Percentiles rank a stretch among this genome's conserved stretches.
phyloP scores from a whole-genome alignment of 2,113 vertebrate species.

The Ginglymostoma cirratum region DNA sequence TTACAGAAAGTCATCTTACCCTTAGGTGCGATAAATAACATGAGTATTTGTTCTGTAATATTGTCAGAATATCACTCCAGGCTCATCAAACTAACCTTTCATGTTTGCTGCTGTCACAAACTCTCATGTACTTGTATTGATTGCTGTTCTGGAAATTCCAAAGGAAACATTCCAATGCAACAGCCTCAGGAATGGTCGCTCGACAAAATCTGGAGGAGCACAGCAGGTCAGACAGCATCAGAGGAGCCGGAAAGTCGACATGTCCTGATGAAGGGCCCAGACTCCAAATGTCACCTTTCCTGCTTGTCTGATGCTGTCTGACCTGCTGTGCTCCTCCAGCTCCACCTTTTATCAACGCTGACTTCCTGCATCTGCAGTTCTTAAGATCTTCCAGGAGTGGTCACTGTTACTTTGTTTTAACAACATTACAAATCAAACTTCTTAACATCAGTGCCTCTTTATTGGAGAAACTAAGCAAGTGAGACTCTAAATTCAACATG shows the following conservation, averaged over 20 bases:
- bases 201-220: no score
- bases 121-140: neutral
- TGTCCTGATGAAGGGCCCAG: no score
- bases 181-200: neutral
- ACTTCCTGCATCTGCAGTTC: no score
- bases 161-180: constrained; percentile 1
- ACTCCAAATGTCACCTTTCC: no score
- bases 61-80: neutral
- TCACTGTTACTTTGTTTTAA: neutral
- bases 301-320: neutral
- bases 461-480: neutral
- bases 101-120: neutral
- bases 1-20: neutral
- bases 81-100: constrained; percentile 11
- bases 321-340: no score
- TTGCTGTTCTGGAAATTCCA: neutral
- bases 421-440: neutral
- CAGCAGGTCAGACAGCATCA: no score
- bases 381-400: no score
- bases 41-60: neutral
- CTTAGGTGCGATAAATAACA: neutral
- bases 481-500: neutral
- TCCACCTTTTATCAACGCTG: no score
- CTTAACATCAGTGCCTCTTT: neutral
- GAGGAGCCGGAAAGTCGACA: no score